Conservation (phyloP, 2,797 vertebrate species). For the Pteronotus mesoamericanus region DNA sequence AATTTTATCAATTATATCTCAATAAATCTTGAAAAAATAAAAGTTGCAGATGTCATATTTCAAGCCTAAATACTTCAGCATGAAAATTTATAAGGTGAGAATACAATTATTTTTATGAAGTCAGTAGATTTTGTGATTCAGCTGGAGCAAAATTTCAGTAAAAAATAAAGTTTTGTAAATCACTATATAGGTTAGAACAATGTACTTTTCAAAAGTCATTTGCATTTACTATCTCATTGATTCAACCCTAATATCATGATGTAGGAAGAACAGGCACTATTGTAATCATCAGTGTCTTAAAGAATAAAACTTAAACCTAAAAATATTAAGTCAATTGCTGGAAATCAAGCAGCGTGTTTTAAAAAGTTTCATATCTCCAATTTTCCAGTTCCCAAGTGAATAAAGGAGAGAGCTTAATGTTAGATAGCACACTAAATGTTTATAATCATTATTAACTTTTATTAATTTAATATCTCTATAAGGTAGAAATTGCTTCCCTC, state of each 20-base stretch:
- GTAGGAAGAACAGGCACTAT: background rate
- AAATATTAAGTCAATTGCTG: background rate
- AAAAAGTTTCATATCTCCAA: background rate
- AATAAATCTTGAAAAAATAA: background rate
- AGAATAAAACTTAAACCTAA: background rate
- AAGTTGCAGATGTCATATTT: background rate
- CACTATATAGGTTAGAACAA: background rate
- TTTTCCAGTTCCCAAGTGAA: background rate
- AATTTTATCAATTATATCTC: background rate
- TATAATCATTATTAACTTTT: background rate
- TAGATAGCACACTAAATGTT: background rate
- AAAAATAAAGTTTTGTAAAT: background rate
- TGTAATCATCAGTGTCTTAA: background rate
- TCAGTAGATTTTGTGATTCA: background rate
- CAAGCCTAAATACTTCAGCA: background rate
- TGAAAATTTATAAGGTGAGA: background rate
- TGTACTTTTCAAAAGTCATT: background rate
- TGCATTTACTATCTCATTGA: background rate
- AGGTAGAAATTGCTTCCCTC: background rate
- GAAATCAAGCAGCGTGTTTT: background rate
- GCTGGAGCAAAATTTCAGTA: background rate
- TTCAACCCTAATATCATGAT: background rate
- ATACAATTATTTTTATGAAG: background rate
- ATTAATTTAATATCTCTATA: background rate
- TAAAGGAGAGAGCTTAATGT: background rate